phyloP scores from a whole-genome alignment of 1,140 invertebrate species.

The Streblospio benedicti region DNA sequence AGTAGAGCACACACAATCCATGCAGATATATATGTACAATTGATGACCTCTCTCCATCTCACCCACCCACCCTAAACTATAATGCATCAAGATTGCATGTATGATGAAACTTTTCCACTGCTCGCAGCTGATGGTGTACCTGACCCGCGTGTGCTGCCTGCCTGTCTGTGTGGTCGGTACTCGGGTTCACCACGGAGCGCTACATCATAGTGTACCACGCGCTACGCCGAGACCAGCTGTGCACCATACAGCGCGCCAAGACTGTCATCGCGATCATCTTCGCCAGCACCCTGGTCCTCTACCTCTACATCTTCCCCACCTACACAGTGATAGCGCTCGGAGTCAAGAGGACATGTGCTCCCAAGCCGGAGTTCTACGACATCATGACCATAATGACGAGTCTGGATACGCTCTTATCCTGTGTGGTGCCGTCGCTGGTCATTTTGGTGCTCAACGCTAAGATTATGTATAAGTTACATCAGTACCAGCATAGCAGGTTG shows the following conservation, averaged over 20 bases:
- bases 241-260: constrained; percentile 1
- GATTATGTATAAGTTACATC: constrained; percentile 48
- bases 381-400: constrained; percentile 9
- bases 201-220: constrained; percentile 14
- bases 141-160: constrained; percentile 4
- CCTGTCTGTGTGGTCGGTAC: constrained; percentile 12
- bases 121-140: constrained; percentile 3
- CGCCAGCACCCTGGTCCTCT: not conserved
- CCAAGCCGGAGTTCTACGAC: not conserved
- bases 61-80: no score
- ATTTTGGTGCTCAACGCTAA: constrained; percentile 63
- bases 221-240: constrained; percentile 7
- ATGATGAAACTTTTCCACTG: no score
- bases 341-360: not conserved
- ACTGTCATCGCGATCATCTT: not conserved
- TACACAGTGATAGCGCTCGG: constrained; percentile 2
- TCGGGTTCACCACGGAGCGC: constrained; percentile 13
- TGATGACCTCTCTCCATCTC: no score
- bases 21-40: no score
- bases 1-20: no score
- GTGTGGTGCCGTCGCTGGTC: constrained; percentile 47
- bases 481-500: not conserved
- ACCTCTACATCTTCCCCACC: constrained; percentile 4
- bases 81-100: no score
- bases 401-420: constrained; percentile 10